phyloP scores from a whole-genome alignment of 2,888 invertebrate genomes.

The Drosophila algonquin region DNA sequence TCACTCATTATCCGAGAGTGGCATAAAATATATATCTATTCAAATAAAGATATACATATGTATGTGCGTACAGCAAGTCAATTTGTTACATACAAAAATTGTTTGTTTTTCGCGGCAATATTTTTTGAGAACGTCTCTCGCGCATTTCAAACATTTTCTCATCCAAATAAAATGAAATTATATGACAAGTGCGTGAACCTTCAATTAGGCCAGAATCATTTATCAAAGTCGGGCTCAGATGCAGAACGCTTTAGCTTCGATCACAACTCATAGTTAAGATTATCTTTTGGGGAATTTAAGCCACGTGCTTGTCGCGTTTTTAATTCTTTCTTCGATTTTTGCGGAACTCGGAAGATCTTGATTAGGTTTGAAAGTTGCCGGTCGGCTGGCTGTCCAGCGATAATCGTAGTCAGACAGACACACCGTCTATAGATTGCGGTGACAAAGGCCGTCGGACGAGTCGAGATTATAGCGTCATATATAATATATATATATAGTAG shows the following conservation, averaged over 20 bases:
- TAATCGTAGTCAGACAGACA: constrained; percentile 31
- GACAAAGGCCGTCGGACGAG: constrained; percentile 16
- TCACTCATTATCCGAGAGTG: constrained; percentile 1
- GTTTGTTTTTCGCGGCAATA: not conserved
- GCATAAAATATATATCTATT: not conserved
- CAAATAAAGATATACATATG: not conserved
- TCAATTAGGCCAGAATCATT: constrained; percentile 8
- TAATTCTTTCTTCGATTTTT: constrained; percentile 4
- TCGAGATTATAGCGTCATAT: constrained; percentile 26
- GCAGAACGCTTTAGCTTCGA: not conserved
- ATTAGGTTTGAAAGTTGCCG: constrained; percentile 17
- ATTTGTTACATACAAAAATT: not conserved
- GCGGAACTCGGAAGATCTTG: constrained; percentile 26
- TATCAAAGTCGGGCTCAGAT: not conserved
- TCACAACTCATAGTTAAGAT: constrained; percentile 14
- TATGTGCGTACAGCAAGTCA: not conserved
- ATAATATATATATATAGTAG: not conserved
- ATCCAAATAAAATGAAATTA: constrained; percentile 26
- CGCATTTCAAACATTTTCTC: constrained; percentile 5
- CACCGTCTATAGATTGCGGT: constrained; percentile 29
- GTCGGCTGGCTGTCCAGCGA: constrained; percentile 18
- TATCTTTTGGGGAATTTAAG: constrained; percentile 27
- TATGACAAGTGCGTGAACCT: constrained; percentile 5
- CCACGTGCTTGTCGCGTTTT: constrained; percentile 22
- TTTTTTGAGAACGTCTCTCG: constrained; percentile 5